Base-by-base conservation (phyloP, 2,888 invertebrate species). In the Drosophila falleni region DNA sequence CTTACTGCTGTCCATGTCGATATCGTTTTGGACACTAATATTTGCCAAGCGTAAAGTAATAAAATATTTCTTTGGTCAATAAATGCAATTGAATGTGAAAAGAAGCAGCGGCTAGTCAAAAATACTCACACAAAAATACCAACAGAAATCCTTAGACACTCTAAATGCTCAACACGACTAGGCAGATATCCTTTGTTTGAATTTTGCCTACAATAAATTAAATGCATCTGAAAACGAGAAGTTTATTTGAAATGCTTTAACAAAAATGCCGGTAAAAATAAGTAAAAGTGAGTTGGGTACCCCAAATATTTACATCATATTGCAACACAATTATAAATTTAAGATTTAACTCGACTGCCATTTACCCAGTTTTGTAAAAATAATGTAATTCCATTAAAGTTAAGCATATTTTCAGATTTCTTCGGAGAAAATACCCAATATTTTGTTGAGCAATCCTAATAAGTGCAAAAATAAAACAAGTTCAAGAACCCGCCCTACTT, bases 41-140 rank as follows among this genome's bases (percentile, higher is more conserved):
- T 87, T 83, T 83, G 81, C 87, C 84, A 84, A 87, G 83, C 79
- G 81, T 81, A 87, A 84, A 83, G 84, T 83, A 87, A 84, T 83
- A 83, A 80, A 83, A 83, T 83, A 87, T 87, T 78, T 71, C 80
- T 61, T 78, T 50, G 78, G 78, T 80, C 84, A 82, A 86, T 78
- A 83, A 78, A 71, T 74, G 78, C 74, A 80, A 78, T 81, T 78
- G 78, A 78, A 76, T 86, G 71, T 69, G 61, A 74, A 65, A 67
- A 65, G 69, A 71, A 51, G 65, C 68, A 58, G 58, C 47, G 46
- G 19, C 64, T 42, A 58, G 53, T 39, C 46, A 62, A 67, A 67
- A 60, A 62, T 55, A 66, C 50, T 23, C 55, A 41, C 56, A 39
- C 10, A 35, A 23, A 33, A n/a, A 44, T n/a, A 33, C 19, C 23